phyloP scores from a whole-genome alignment of 2,888 invertebrate species.

The Nudaria mundana region DNA sequence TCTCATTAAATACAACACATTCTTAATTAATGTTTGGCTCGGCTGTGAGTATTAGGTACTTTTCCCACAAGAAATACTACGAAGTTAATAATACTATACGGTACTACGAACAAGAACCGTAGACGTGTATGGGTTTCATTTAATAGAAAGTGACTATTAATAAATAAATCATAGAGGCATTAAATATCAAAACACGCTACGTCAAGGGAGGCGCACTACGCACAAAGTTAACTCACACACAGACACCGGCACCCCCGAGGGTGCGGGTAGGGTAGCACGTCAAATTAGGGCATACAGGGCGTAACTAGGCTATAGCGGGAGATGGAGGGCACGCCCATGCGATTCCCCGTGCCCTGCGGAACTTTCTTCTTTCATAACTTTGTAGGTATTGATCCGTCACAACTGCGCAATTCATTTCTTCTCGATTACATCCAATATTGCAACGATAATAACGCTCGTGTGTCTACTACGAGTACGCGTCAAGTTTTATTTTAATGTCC shows the following conservation, averaged over 20 bases:
- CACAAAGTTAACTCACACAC: conserved; percentile 54
- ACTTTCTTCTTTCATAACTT: conserved; percentile 80
- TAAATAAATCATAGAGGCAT: conserved; percentile 38
- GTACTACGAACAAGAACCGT: no score
- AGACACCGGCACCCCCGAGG: conserved; percentile 37
- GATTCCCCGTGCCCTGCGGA: conserved; percentile 74
- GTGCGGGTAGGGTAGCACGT: conserved; percentile 56
- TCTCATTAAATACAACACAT: conserved; percentile 15
- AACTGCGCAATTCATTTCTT: conserved; percentile 77
- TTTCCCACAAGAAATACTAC: conserved; percentile 28
- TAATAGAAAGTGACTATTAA: conserved; percentile 27
- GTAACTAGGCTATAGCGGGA: conserved; percentile 77
- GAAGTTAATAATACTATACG: conserved; percentile 8
- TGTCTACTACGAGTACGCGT: conserved; percentile 23
- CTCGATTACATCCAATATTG: conserved; percentile 57
- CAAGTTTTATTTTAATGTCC: conserved; percentile 10
- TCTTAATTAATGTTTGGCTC: conserved; percentile 18
- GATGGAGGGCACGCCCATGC: conserved; percentile 73
- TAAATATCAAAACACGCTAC: conserved; percentile 37
- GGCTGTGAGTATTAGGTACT: conserved; percentile 17
- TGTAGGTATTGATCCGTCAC: conserved; percentile 78
- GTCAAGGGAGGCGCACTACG: conserved; percentile 36
- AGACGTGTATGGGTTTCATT: conserved; percentile 15
- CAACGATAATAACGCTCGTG: conserved; percentile 47
- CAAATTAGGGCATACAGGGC: conserved; percentile 80